Percentiles rank a stretch among this genome's conserved stretches.
Evolutionary conservation across 2,113 vertebrate genomes (phyloP).

Genomic region (Pampusana beccarii): DNA sequence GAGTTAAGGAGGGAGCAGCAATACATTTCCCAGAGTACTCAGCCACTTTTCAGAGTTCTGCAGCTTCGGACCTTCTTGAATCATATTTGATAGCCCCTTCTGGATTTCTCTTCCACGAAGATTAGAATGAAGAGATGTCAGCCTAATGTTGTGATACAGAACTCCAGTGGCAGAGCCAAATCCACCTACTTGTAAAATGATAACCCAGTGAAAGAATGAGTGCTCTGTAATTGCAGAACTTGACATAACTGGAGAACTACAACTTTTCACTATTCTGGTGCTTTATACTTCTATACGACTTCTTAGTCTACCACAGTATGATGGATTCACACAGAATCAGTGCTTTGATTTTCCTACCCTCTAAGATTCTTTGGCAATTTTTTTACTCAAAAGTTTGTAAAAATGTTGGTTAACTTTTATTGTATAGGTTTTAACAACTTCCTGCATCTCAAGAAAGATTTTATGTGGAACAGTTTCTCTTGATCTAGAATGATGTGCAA

Average conservation of each 20-base stretch:
- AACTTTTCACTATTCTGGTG: not conserved
- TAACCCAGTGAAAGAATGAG: not conserved
- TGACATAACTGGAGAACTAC: not conserved
- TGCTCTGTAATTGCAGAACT: not conserved
- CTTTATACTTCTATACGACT: not conserved
- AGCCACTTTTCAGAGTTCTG: not conserved
- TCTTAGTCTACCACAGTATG: not conserved
- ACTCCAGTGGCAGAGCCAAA: not conserved
- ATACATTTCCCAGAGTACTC: not conserved
- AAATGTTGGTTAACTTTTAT: not conserved
- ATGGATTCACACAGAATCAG: not conserved
- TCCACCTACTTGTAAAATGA: not conserved
- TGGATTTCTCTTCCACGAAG: not conserved
- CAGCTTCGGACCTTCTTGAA: not conserved
- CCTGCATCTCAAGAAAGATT: not conserved
- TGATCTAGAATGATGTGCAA: not conserved
- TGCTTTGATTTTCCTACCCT: not conserved
- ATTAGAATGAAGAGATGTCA: not conserved
- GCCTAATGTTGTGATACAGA: not conserved
- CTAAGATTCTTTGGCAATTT: not conserved
- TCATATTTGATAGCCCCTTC: not conserved
- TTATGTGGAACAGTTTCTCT: not conserved
- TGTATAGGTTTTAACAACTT: not conserved
- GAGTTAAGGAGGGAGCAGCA: not conserved
- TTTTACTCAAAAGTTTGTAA: not conserved